Percentiles rank a stretch among this genome's conserved stretches.
phyloP scores from a whole-genome alignment of 2,888 invertebrate genomes.

The Linhomoeus sp. region DNA sequence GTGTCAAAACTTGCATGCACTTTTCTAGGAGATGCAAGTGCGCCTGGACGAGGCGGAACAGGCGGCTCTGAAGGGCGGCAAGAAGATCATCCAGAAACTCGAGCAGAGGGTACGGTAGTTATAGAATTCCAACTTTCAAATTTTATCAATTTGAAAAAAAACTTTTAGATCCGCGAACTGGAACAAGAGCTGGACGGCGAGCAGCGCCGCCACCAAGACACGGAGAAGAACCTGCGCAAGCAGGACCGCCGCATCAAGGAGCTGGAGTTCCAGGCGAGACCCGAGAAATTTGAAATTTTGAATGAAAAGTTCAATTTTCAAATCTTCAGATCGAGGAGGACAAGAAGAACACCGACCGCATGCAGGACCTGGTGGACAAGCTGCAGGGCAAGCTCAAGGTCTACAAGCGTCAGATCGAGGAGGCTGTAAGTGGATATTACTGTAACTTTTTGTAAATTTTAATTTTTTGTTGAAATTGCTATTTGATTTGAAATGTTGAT shows the following conservation, averaged over 20 bases:
- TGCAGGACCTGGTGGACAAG: slow-evolving; percentile 35
- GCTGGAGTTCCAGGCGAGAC: slow-evolving; percentile 30
- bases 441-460: too few relatives aligned
- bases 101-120: slow-evolving; percentile 45
- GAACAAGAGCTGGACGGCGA: slow-evolving; percentile 93
- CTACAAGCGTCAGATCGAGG: slow-evolving; percentile 37
- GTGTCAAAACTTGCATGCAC: too few relatives aligned
- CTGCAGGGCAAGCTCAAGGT: slow-evolving; percentile 35
- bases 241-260: slow-evolving; percentile 36
- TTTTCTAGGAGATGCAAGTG: slow-evolving; percentile 92
- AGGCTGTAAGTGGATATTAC: slow-evolving; percentile 21
- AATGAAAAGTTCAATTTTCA: too few relatives aligned
- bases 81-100: slow-evolving; percentile 93
- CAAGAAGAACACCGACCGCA: slow-evolving; percentile 34
- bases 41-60: slow-evolving; percentile 74
- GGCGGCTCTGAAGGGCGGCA: slow-evolving; percentile 83
- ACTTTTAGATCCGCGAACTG: slow-evolving; percentile 45
- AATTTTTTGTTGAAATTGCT: too few relatives aligned
- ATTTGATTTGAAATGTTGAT: too few relatives aligned
- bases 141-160: too few relatives aligned
- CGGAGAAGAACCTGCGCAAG: slow-evolving; percentile 35
- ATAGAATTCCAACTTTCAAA: too few relatives aligned
- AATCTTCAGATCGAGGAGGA: slow-evolving; percentile 32
- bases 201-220: slow-evolving; percentile 14
- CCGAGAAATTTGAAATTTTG: too few relatives aligned